Percentiles rank a stretch among this genome's conserved stretches.
phyloP scores from a whole-genome alignment of 1,140 invertebrate genomes.

The Megalopta genalis region DNA sequence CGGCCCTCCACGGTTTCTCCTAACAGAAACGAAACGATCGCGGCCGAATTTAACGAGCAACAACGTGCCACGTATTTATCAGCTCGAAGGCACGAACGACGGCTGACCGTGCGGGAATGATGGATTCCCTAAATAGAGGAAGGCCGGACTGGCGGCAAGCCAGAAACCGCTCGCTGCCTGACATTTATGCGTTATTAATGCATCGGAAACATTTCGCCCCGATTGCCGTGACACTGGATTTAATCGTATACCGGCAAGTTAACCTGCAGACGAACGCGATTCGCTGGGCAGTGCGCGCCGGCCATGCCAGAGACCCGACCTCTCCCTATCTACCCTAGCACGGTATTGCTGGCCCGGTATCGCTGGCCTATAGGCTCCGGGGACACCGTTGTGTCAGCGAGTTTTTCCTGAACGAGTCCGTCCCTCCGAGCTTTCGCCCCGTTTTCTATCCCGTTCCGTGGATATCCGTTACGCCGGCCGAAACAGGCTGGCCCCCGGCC shows the following conservation, averaged over 20 bases:
- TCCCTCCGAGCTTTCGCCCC: constrained; percentile 20
- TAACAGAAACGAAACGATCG: constrained; percentile 46
- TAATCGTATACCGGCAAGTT: constrained; percentile 57
- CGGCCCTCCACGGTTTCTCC: background rate
- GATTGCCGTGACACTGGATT: constrained; percentile 65
- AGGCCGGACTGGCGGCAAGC: constrained; percentile 45
- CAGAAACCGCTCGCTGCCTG: constrained; percentile 53
- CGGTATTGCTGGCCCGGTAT: too few species aligned
- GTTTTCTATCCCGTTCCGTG: constrained; percentile 17
- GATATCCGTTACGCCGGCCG: background rate
- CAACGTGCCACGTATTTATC: constrained; percentile 53
- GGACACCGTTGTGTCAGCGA: constrained; percentile 49
- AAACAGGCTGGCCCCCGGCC: constrained; percentile 46
- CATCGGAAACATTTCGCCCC: constrained; percentile 64
- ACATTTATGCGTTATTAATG: constrained; percentile 68
- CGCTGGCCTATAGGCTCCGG: background rate
- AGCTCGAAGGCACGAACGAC: constrained; percentile 52
- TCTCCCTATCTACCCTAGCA: too few species aligned
- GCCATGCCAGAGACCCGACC: too few species aligned
- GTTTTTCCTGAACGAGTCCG: constrained; percentile 51
- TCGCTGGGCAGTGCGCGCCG: too few species aligned
- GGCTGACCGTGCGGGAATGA: constrained; percentile 52
- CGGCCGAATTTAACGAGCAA: constrained; percentile 57
- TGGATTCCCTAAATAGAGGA: constrained; percentile 59
- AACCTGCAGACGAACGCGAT: constrained; percentile 54